Percentiles rank a stretch among this genome's conserved stretches.
These are phyloP conservation scores for Oophaga sylvatica DNA, from an alignment of 2,797 vertebrate genomes.

Conservation along the genomic window DNA sequence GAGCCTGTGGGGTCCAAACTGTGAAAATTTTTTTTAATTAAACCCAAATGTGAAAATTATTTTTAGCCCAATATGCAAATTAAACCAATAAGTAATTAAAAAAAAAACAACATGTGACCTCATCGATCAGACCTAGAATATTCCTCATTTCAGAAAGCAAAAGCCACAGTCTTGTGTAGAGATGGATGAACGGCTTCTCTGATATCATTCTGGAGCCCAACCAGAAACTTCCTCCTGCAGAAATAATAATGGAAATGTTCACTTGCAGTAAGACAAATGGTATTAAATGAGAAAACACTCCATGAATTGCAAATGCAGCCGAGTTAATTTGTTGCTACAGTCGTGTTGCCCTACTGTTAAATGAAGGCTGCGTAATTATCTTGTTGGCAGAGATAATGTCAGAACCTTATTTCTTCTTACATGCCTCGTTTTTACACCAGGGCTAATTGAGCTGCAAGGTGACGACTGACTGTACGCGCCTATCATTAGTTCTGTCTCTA, in stretches of 20 bases:
- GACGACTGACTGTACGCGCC: slow-evolving; percentile 82
- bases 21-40: too few species aligned
- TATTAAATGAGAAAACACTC: slow-evolving; percentile 84
- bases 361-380: slow-evolving; percentile 87
- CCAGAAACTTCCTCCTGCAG: slow-evolving; percentile 70
- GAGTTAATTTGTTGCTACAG: slow-evolving; percentile 86
- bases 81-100: too few species aligned
- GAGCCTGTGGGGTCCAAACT: too few species aligned
- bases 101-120: neutral
- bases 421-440: slow-evolving; percentile 83
- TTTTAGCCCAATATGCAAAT: too few species aligned
- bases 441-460: slow-evolving; percentile 87
- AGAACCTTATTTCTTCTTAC: slow-evolving; percentile 86
- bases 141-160: neutral
- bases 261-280: slow-evolving; percentile 85
- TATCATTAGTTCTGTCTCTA: slow-evolving; percentile 70
- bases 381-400: slow-evolving; percentile 85
- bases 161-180: neutral
- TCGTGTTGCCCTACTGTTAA: slow-evolving; percentile 86
- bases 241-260: slow-evolving; percentile 80
- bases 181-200: neutral
- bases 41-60: too few species aligned
- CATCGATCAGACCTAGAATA: neutral
- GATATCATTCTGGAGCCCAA: slow-evolving; percentile 70
- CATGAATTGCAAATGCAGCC: slow-evolving; percentile 85